Evolutionary conservation across 1,140 invertebrate species (phyloP), one percentile per base, ranked within the genome.

Genomic region (Argopecten irradians): DNA sequence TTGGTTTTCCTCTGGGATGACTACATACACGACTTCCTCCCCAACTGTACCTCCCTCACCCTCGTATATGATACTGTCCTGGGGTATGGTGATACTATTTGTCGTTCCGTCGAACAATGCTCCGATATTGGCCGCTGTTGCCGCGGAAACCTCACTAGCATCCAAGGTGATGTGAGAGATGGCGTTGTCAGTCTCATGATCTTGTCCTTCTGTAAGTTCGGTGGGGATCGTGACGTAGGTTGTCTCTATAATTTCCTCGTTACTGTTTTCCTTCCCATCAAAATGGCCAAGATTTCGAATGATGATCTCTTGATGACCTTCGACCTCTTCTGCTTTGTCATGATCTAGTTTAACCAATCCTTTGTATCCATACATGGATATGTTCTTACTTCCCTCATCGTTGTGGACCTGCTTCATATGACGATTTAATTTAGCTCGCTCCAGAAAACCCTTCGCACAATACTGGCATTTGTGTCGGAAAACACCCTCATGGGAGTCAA

Each of bases 1-100:
- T 33, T 90, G 89, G 87, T 90, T 90, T 34, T 90, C 89, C 83
- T 90, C 89, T 71, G 89, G 89, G 34, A 90, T 90, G 9, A 90
- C 89, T 5, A 90, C 89, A 85, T 90, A 90, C 11, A 90, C 89
- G 3, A 90, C 89, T 82, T 90, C 89, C 43, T 90, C 89, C 5
- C 89, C 89, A 33, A 71, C n/a, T 7, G 84, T 87, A 32, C 86
- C 89, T 11, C 84, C 84, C 34, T 87, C 87, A 39, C 89, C 89
- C 85, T 90, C 87, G 36, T 90, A 90, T 33, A 90, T 88, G 33
- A 90, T 90, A 34, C 89, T 88, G 33, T 90, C 89, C 0, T 84
- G 86, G 5, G 89, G 89, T 36, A 90, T 87, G 11, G 87, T 90
- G 35, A 90, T 90, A 19, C 86, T 87, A n/a, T 87, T 90, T 41